A percentile compares a stretch with the other conserved stretches of the same genome.
These are phyloP conservation scores for Leiothrix lutea DNA, from an alignment of 2,113 vertebrate species.

Conservation along the genomic window DNA sequence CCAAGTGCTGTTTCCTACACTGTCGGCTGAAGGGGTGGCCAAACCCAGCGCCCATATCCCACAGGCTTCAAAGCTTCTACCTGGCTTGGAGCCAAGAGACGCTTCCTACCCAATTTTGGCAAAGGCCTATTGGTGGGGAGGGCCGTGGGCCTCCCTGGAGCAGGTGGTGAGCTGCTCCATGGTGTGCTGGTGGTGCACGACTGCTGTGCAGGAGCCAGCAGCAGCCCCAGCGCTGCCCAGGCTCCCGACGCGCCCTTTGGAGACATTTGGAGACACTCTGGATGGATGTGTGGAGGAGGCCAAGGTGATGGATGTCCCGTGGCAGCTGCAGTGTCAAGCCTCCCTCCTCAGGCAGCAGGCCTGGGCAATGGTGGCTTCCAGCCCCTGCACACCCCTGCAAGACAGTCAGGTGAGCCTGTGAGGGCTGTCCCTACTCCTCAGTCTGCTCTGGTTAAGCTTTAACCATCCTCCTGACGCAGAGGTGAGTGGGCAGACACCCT, in stretches of 20 bases:
- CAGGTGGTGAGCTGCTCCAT: background rate
- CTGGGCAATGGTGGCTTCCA: background rate
- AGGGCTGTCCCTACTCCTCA: background rate
- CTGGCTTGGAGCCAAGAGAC: background rate
- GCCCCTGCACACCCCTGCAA: background rate
- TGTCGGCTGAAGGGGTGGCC: accelerated
- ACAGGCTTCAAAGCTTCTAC: background rate
- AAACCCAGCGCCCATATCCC: background rate
- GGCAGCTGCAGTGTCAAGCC: accelerated
- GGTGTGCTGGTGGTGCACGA: accelerated
- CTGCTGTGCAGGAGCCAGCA: accelerated
- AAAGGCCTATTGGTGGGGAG: background rate
- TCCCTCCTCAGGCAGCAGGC: background rate
- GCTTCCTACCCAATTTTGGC: background rate
- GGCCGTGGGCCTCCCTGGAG: accelerated
- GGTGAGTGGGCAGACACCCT: accelerated
- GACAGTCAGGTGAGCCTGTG: accelerated
- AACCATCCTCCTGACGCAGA: background rate
- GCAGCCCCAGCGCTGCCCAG: accelerated
- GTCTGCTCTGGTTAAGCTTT: background rate
- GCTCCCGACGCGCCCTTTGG: accelerated
- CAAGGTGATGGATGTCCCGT: accelerated
- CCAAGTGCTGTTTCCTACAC: accelerated
- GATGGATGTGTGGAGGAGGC: accelerated
- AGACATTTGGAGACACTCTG: accelerated